phyloP scores from a whole-genome alignment of 2,113 vertebrate species.

The Pardalotus punctatus region DNA sequence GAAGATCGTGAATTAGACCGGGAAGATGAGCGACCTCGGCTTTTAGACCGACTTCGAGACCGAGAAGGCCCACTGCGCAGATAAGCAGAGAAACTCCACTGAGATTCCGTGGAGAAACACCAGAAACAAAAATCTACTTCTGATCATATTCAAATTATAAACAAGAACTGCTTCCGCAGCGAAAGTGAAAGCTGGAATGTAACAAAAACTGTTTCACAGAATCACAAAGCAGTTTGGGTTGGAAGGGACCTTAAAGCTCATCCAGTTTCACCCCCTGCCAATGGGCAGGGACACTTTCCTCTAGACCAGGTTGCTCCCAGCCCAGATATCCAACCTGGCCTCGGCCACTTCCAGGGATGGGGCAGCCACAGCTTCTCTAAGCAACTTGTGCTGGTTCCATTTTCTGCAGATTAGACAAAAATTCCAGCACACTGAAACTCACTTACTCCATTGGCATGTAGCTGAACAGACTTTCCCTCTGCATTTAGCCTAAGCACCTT shows the following conservation, averaged over 20 bases:
- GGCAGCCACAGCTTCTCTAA: background rate
- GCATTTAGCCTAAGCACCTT: background rate
- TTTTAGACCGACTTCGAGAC: slow-evolving; percentile 90
- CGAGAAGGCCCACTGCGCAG: slow-evolving; percentile 75
- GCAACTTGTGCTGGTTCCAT: background rate
- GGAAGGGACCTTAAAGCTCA: background rate
- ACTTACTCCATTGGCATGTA: background rate
- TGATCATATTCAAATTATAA: background rate
- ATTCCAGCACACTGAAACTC: background rate
- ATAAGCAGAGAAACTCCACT: background rate
- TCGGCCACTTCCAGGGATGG: background rate
- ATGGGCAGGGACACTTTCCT: background rate
- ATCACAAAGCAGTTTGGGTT: background rate
- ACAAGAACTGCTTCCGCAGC: background rate
- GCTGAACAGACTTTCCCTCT: background rate
- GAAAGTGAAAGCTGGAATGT: background rate
- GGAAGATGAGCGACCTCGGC: slow-evolving; percentile 90
- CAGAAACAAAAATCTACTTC: background rate
- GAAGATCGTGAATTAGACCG: slow-evolving; percentile 91
- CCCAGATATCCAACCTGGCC: background rate
- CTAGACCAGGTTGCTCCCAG: background rate
- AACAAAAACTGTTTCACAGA: background rate
- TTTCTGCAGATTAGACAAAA: background rate
- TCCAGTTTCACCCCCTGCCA: background rate
- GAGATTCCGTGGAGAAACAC: background rate